These are phyloP conservation scores for Anthopleura xanthogrammica DNA, from an alignment of 92 coral and sea anemone species.

Conservation along the genomic window DNA sequence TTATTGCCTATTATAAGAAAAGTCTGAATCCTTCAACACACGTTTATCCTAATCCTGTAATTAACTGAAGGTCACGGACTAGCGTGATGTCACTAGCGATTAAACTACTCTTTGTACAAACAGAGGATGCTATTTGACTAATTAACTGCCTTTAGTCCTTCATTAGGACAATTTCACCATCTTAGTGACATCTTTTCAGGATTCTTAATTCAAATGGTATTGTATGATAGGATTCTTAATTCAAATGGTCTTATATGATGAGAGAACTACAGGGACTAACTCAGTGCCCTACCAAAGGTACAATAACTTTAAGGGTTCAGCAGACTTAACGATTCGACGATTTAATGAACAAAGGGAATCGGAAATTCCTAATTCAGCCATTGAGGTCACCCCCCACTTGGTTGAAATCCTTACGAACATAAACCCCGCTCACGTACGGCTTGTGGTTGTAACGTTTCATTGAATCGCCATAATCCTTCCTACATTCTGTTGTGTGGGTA, in stretches of 20 bases:
- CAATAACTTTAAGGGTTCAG: constrained; percentile 27
- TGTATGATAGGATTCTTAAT: too few species aligned
- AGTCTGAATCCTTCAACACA: constrained; percentile 51
- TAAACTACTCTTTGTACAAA: constrained; percentile 26
- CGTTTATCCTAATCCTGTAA: constrained; percentile 74
- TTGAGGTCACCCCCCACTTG: constrained; percentile 27
- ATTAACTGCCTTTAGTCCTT: constrained; percentile 24
- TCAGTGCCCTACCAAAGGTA: neutral
- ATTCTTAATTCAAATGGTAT: constrained; percentile 4
- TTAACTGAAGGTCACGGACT: constrained; percentile 86
- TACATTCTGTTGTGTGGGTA: neutral
- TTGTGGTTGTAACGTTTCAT: neutral
- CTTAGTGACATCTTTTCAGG: constrained; percentile 22
- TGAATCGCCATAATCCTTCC: constrained; percentile 7
- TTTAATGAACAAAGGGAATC: constrained; percentile 10
- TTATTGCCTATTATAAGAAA: constrained; percentile 56
- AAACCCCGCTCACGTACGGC: constrained; percentile 20
- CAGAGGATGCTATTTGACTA: constrained; percentile 22
- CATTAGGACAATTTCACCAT: constrained; percentile 12
- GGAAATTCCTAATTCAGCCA: constrained; percentile 35
- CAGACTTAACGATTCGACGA: constrained; percentile 16
- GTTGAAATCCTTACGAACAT: constrained; percentile 14
- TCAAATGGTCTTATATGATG: too few species aligned
- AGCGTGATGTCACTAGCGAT: constrained; percentile 35
- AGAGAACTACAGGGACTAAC: too few species aligned